Evolutionary conservation across 2,113 vertebrate genomes (phyloP).

Genomic region (Poicephalus meyeri): DNA sequence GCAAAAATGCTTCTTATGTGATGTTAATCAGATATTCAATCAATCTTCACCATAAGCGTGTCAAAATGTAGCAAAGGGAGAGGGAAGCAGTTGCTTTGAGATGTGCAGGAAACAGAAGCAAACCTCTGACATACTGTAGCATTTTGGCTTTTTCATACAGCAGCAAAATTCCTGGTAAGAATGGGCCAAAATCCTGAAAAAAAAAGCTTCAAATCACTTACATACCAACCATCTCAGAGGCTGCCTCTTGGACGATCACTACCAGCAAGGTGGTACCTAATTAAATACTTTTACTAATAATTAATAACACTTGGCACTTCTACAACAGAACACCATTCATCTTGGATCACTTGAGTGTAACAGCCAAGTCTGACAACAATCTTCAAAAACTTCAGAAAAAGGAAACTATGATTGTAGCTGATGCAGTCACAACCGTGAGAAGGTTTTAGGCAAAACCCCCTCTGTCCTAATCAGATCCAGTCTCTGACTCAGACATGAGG

Average conservation of each 20-base stretch:
- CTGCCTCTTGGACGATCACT: not conserved
- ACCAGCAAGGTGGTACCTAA: not conserved
- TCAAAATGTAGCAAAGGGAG: conserved; percentile 37
- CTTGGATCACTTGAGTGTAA: not conserved
- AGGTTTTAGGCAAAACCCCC: not conserved
- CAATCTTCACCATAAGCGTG: not conserved
- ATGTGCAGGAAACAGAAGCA: not conserved
- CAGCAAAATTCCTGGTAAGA: not conserved
- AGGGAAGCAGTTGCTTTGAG: not conserved
- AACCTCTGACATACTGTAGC: not conserved
- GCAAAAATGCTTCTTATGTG: conserved; percentile 54
- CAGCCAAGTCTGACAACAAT: not conserved
- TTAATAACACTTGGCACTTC: not conserved
- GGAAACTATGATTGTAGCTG: not conserved
- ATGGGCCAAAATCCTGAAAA: not conserved
- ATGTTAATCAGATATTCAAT: conserved; percentile 71
- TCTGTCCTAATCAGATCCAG: not conserved
- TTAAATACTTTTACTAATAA: conserved; percentile 12
- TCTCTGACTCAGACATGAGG: not conserved
- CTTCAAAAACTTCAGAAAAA: not conserved
- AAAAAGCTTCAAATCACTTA: not conserved
- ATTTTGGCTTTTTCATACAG: not conserved
- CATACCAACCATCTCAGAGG: not conserved
- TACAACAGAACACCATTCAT: not conserved
- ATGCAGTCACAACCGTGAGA: not conserved